Evolutionary conservation across 2,113 vertebrate genomes (phyloP), one percentile per base, ranked within the genome.

Genomic region (Proterorhinus semilunaris): DNA sequence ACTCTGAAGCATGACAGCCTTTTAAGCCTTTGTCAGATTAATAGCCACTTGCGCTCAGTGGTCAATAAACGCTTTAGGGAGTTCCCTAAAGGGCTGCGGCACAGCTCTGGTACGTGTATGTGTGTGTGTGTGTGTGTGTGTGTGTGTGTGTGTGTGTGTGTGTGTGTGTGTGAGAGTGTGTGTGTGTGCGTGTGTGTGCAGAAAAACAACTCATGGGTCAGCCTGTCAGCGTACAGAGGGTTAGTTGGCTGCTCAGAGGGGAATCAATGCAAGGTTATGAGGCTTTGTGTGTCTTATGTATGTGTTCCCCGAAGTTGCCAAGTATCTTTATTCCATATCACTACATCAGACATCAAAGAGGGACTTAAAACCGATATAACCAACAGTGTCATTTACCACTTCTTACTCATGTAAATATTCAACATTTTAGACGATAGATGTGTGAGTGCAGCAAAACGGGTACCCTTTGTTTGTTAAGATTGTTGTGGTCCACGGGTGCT

Each of bases 11-110:
- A 69, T 50, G 80, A 74, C 82, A 85, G 82, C 78, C 85, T 84
- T 88, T 89, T 86, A 86, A 80, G 80, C 69, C 80, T 74, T 76
- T 86, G 85, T 88, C 82, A 88, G 85, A 89, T 89, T 91, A 89
- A 87, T 85, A 76, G 83, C 75, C 79, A 86, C 83, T 79, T 83
- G 81, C 83, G 81, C 73, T 80, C 69, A 48, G 66, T 68, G 79
- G 86, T 90, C 88, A 85, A 91, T 91, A 90, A 87, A 81, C 71
- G 78, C 85, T 89, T 88, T 55, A 21, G 78, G 85, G 86, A 84
- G 83, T 75, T 88, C 84, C 83, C 82, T 85, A 57, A 81, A 85
- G 70, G 27, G 82, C 74, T 78, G 72, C 64, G 65, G 71, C 71
- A 83, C 74, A 58, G 63, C 62, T n/a, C 15, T 58, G 72, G 4